phyloP scores from a whole-genome alignment of 2,888 invertebrate species.

The Dasypogon diadema region DNA sequence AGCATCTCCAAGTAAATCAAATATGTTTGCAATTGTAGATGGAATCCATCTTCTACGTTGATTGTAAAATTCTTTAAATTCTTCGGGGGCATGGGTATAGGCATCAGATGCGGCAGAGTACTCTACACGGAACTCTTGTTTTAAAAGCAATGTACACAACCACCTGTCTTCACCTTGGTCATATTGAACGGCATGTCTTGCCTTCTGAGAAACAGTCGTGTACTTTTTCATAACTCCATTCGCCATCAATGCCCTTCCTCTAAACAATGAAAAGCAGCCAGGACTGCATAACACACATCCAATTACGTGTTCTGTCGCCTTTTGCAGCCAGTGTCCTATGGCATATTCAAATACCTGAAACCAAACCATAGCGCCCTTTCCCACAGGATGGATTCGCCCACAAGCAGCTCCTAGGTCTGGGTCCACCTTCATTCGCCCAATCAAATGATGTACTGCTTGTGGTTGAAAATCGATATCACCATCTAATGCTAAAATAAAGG shows the following conservation, averaged over 20 bases:
- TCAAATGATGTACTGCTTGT: conserved; percentile 79
- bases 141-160: conserved; percentile 92
- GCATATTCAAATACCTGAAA: conserved; percentile 92
- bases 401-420: conserved; percentile 86
- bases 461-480: conserved; percentile 93
- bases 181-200: conserved; percentile 89
- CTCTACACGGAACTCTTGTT: conserved; percentile 91
- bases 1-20: conserved; percentile 85
- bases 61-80: conserved; percentile 92
- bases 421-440: conserved; percentile 90
- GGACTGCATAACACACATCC: conserved; percentile 92
- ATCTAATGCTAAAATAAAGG: conserved; percentile 85
- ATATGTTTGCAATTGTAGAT: conserved; percentile 94
- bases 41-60: conserved; percentile 96
- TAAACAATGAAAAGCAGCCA: conserved; percentile 91
- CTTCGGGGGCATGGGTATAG: conserved; percentile 93
- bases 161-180: conserved; percentile 98
- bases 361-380: conserved; percentile 85
- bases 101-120: conserved; percentile 97
- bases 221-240: conserved; percentile 91
- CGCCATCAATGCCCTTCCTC: conserved; percentile 90
- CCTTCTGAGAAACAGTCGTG: conserved; percentile 81
- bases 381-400: conserved; percentile 90
- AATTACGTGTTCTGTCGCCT: conserved; percentile 90
- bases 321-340: conserved; percentile 93